Evolutionary conservation across 2,888 invertebrate species (phyloP).

Genomic region (Monochamus alternatus): DNA sequence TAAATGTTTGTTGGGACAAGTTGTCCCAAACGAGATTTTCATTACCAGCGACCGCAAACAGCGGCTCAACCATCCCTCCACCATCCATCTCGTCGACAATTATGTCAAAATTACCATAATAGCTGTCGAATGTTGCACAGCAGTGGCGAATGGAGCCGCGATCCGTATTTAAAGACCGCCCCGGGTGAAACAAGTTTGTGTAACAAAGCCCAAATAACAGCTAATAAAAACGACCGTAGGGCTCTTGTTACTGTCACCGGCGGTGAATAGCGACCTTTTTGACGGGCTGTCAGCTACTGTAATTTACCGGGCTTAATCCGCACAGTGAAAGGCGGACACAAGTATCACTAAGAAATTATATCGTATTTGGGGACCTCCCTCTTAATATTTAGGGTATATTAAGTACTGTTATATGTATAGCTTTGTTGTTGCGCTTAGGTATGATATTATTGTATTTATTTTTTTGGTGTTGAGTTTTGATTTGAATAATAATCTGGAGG

Average conservation of each 20-base stretch:
- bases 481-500: constrained; percentile 67
- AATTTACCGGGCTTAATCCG: constrained; percentile 48
- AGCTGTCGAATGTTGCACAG: constrained; percentile 5
- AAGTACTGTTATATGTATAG: constrained; percentile 1
- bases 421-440: constrained; percentile 14
- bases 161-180: constrained; percentile 34
- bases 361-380: constrained; percentile 40
- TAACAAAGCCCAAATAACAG: constrained; percentile 19
- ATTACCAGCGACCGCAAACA: neutral
- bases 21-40: neutral
- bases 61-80: neutral
- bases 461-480: constrained; percentile 74
- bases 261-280: constrained; percentile 42
- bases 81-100: constrained; percentile 4
- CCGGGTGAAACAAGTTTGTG: constrained; percentile 31
- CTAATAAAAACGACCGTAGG: constrained; percentile 26
- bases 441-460: constrained; percentile 56
- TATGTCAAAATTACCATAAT: constrained; percentile 26
- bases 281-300: constrained; percentile 50
- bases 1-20: too few species aligned
- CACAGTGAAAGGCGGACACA: constrained; percentile 46
- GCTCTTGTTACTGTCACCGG: constrained; percentile 50
- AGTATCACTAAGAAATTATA: constrained; percentile 50
- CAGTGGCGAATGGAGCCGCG: constrained; percentile 25
- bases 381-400: constrained; percentile 28